Evolutionary conservation across 2,113 vertebrate genomes (phyloP), one percentile per base, ranked within the genome.

Genomic region (Arenaria interpres): DNA sequence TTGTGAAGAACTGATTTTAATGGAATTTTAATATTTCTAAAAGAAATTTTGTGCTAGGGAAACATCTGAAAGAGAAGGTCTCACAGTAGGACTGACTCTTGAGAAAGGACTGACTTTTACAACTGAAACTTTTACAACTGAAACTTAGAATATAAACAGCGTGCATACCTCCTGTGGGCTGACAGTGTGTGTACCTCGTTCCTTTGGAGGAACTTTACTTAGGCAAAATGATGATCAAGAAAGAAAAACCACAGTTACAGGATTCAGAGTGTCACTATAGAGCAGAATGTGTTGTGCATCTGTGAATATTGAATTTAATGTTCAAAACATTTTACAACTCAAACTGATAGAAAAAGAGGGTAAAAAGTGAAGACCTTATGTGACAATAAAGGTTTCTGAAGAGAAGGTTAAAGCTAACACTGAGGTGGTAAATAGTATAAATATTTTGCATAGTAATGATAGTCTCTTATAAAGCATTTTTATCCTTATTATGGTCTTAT

Each of bases 131-230:
- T 75, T 37, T 51, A n/a, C 4, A 27, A 17, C 33, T 37, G 62
- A 71, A 76, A 13, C 24, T 50, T 59, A 43, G 7, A 46, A 66
- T 22, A 35, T 41, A 35, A 75, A 23, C 27, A 14, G 20, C 1
- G 1, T 16, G 33, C 24, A 12, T n/a, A 8, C 6, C 1, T 71
- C 33, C 14, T 0, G 0, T 24, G 50, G 45, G 23, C 33, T 20
- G 37, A 33, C 22, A 22, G 23, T 23, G 27, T 22, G 56, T 2
- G 10, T 14, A 33, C n/a, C n/a, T 63, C 2, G 0, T 22, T 51
- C 33, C 33, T 86, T 59, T 39, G 45, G 14, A 39, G 25, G 63
- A 54, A 19, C 15, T 63, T 50, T n/a, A 10, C 1, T 0, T n/a
- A 51, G n/a, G 14, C 63, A 59, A 62, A 69, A 39, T 6, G 12